Evolutionary conservation across 2,797 vertebrate genomes (phyloP), one percentile per base, ranked within the genome.

Genomic region (Enteromius viviparus): DNA sequence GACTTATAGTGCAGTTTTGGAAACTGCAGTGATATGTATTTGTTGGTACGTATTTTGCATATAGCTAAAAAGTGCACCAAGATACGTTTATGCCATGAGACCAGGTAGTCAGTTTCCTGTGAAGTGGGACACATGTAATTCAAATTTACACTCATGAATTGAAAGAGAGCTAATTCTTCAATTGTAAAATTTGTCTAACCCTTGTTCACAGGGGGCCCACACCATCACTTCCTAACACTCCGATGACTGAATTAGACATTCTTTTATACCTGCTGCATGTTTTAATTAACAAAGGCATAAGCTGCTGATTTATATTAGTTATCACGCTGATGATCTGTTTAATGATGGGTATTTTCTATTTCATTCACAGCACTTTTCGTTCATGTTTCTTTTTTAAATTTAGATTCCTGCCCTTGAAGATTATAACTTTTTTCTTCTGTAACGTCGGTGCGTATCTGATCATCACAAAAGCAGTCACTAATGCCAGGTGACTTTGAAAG

Each of bases 271-370:
- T 53, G 64, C 64, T 40, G 29, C 45, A 79, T 68, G 29, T 34
- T 21, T 68, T 70, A 70, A 80, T 80, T 70, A 81, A 21, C 40
- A 72, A 81, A 81, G 40, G 29, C 70, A 75, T 66, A 65, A 60
- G 26, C 70, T 65, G 21, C 49, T 55, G 72, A 76, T 76, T 32
- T 37, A 68, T 45, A 64, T 82, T 37, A 68, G 23, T 51, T 74
- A 53, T 71, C 37, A 45, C 9, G 45, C 51, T n/a, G 81, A 34
- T 65, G 23, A 11, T 66, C 4, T 66, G 3, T 42, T 65, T 68
- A 68, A 68, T 53, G 19, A 79, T 17, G 29, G 26, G 29, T 53
- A 23, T 51, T 34, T 26, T 49, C 14, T 64, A 64, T 78, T 78
- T 78, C 12, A 68, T 15, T 68, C 77, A 79, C 64, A 53, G 29